A percentile compares a stretch with the other conserved stretches of the same genome.
Evolutionary conservation across 2,888 invertebrate genomes (phyloP).

Genomic region (Orgyia antiqua): DNA sequence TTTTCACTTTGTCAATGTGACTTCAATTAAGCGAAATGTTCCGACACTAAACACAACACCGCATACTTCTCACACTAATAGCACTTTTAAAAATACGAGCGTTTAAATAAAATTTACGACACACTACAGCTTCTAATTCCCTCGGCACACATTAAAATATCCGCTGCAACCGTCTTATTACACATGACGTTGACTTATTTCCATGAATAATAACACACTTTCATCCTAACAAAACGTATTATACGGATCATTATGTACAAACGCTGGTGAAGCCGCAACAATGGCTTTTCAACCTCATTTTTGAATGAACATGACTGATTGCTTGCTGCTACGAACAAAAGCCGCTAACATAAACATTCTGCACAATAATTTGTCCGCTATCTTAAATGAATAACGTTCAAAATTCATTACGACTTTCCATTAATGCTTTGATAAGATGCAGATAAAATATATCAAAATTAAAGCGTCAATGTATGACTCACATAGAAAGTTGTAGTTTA

Average conservation of each 20-base stretch:
- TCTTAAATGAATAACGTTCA: constrained; percentile 17
- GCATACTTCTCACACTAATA: constrained; percentile 14
- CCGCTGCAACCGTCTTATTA: constrained; percentile 40
- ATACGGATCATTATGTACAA: constrained; percentile 46
- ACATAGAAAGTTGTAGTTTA: constrained; percentile 14
- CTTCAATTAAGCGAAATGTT: constrained; percentile 14
- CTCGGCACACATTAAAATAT: constrained; percentile 42
- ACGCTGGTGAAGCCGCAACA: constrained; percentile 47
- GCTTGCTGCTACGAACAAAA: constrained; percentile 60
- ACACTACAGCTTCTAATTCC: constrained; percentile 29
- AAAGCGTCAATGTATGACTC: constrained; percentile 26
- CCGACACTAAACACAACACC: constrained; percentile 10
- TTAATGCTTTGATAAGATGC: constrained; percentile 11
- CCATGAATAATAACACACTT: constrained; percentile 51
- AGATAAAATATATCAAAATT: not conserved
- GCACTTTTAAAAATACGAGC: constrained; percentile 21
- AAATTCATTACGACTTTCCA: constrained; percentile 18
- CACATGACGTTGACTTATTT: constrained; percentile 48
- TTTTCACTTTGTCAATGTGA: constrained; percentile 1
- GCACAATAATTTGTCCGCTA: constrained; percentile 43
- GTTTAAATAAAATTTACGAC: constrained; percentile 23
- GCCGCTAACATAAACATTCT: constrained; percentile 59
- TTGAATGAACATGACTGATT: constrained; percentile 71
- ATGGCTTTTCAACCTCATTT: constrained; percentile 58
- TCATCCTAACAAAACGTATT: constrained; percentile 42